Percentiles rank a stretch among this genome's conserved stretches.
Conservation (phyloP, 1,140 invertebrate species). For the Drosophila pachea region DNA sequence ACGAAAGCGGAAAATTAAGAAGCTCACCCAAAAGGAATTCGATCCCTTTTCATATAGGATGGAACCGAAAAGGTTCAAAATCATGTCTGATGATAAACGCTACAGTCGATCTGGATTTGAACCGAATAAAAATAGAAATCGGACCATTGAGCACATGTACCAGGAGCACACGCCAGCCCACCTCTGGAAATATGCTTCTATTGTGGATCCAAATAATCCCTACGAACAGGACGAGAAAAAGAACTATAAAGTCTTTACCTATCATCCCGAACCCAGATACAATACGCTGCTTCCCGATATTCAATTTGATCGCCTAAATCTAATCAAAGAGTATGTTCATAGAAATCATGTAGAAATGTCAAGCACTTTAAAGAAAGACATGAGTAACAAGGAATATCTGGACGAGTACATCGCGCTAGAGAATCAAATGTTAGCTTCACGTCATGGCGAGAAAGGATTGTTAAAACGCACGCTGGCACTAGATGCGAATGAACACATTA, state of each 20-base stretch:
- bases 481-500: neutral
- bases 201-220: slow-evolving; percentile 66
- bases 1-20: slow-evolving; percentile 53
- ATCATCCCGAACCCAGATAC: slow-evolving; percentile 72
- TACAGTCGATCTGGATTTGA: slow-evolving; percentile 47
- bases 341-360: slow-evolving; percentile 48
- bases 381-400: slow-evolving; percentile 59
- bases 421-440: slow-evolving; percentile 65
- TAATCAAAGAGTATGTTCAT: slow-evolving; percentile 71
- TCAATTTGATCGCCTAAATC: slow-evolving; percentile 65
- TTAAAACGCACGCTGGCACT: neutral
- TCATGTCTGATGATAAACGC: slow-evolving; percentile 58
- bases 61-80: slow-evolving; percentile 55
- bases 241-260: slow-evolving; percentile 73
- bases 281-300: slow-evolving; percentile 73
- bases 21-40: slow-evolving; percentile 50
- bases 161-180: slow-evolving; percentile 67
- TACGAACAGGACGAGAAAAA: slow-evolving; percentile 69
- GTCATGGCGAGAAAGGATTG: slow-evolving; percentile 44
- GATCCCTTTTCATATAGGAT: slow-evolving; percentile 60
- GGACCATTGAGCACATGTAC: slow-evolving; percentile 56
- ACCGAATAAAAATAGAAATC: slow-evolving; percentile 42
- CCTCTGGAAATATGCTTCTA: slow-evolving; percentile 55
- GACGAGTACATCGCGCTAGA: slow-evolving; percentile 65
- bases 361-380: slow-evolving; percentile 41